Base-by-base conservation (phyloP, 2,888 invertebrate species). In the Epinotia ramella region DNA sequence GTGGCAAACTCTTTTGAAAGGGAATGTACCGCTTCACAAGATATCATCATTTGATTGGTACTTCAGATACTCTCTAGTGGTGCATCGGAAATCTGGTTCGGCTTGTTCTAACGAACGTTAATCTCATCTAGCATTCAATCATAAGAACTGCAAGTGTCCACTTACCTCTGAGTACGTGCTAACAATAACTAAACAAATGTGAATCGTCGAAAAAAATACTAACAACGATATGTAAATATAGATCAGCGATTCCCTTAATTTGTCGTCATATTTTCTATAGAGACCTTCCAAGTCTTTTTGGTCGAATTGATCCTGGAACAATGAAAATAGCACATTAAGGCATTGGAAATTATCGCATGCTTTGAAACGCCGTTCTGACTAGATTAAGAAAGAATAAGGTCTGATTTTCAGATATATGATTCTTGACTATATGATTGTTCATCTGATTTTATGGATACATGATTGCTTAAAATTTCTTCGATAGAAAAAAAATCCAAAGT, bases 231-330 rank as follows among this genome's bases (percentile, higher is more conserved):
- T 95, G 89, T 97, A 97, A 76, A 97, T 95, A 78, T 97, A 96
- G 78, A 97, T 96, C 80, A 97, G 96, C 70, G 97, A 97, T 89
- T 97, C 96, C 84, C 97, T 96, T 77, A 98, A 92, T 82, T 97
- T 96, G 81, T 97, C 96, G 80, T 96, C 97, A 85, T 98, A 98
- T 78, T 95, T 95, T 79, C 96, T 95, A 87, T 97, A 98, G 59
- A 97, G 94, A 69, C 96, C 95, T 89, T 97, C 97, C 78, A 98
- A 89, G 84, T 96, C 96, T 84, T 97, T 96, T 81, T 96, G 96
- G 83, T 95, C 94, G 84, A 97, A 98, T 91, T 97, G 97, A 84
- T 96, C 96, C 97, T 98, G 93, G 77, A 95, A 95, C 79, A 80
- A 81, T 80, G 76, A 11, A 70, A 12, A 60, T 44, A 76, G 7